Percentiles rank a stretch among this genome's conserved stretches.
These are phyloP conservation scores for Coracias cyanogaster DNA, from an alignment of 2,797 vertebrate species.

Conservation along the genomic window DNA sequence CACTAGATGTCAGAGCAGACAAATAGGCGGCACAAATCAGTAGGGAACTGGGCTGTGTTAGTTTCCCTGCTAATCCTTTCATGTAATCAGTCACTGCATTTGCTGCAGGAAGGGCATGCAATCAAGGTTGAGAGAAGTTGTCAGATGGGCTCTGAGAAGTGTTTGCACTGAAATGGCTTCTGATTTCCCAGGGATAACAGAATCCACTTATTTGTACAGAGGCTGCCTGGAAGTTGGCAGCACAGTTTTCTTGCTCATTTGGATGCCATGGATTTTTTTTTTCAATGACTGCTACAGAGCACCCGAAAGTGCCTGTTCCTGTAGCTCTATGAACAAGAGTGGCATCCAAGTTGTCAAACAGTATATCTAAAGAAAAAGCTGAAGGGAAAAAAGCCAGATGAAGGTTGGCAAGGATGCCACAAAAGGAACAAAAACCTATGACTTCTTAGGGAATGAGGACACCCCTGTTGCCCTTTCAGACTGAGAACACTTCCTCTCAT, in stretches of 20 bases:
- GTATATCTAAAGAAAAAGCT: not conserved
- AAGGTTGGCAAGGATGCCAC: not conserved
- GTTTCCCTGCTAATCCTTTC: not conserved
- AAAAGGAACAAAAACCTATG: not conserved
- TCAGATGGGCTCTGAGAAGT: not conserved
- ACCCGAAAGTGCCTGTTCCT: not conserved
- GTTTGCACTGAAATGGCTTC: not conserved
- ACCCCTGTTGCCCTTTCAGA: fast-evolving
- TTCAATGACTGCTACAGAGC: not conserved
- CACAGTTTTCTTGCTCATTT: not conserved
- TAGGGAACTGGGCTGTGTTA: not conserved
- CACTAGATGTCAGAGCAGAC: not conserved
- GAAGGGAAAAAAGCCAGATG: not conserved
- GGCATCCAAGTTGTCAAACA: not conserved
- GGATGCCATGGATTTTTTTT: not conserved
- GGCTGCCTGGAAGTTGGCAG: not conserved
- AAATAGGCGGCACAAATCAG: not conserved
- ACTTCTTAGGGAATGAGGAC: not conserved
- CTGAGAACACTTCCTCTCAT: fast-evolving
- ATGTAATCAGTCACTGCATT: not conserved
- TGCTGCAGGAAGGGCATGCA: not conserved
- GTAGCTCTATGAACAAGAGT: not conserved
- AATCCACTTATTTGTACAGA: not conserved
- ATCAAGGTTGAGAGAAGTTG: not conserved
- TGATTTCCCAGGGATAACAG: not conserved